Conservation (phyloP, 2,113 vertebrate species). For the Pelecanoides urinatrix region DNA sequence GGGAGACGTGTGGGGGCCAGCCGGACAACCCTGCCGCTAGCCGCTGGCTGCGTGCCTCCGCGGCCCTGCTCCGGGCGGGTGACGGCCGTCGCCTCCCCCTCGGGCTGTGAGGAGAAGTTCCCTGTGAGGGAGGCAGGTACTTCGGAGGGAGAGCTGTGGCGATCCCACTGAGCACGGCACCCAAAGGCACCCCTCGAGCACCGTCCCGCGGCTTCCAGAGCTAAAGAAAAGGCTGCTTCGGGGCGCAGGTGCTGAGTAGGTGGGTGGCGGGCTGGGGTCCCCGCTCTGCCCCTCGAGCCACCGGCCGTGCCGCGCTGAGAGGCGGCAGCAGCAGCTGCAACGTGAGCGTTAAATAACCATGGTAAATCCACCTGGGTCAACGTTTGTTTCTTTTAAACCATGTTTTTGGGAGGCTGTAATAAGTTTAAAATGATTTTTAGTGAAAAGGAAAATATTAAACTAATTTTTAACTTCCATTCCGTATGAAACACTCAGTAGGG, state of each 20-base stretch:
- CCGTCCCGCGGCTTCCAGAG: not conserved
- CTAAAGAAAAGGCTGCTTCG: not conserved
- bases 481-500: accelerated
- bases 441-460: not conserved
- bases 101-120: not conserved
- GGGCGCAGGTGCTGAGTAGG: not conserved
- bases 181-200: not conserved
- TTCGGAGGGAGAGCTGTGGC: not conserved
- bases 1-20: not conserved
- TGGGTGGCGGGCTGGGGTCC: not conserved
- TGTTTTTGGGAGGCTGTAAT: accelerated
- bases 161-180: not conserved
- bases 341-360: accelerated
- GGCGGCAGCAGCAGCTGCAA: not conserved
- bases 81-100: not conserved
- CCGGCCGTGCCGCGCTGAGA: not conserved
- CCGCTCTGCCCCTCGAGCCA: not conserved
- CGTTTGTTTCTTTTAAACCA: accelerated
- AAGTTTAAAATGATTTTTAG: not conserved
- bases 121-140: not conserved
- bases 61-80: not conserved
- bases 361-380: accelerated
- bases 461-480: not conserved
- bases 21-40: too few species aligned
- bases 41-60: not conserved